Evolutionary conservation across 2,797 vertebrate genomes (phyloP).

Genomic region (Taenioides sp.): DNA sequence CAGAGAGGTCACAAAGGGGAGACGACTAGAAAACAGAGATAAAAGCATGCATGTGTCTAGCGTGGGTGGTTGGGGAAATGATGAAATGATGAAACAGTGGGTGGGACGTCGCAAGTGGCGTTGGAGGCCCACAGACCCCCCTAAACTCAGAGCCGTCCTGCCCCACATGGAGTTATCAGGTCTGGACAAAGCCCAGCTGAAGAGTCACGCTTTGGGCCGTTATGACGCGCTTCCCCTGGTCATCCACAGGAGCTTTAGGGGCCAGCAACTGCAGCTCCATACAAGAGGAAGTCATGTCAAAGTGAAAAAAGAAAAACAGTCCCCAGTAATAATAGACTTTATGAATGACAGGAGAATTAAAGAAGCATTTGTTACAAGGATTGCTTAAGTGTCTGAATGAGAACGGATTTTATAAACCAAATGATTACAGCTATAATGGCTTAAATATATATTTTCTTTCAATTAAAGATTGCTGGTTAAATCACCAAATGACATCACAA

Average conservation of each 20-base stretch:
- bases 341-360: no score
- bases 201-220: constrained; percentile 23
- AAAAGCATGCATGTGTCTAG: constrained; percentile 34
- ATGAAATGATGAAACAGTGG: constrained; percentile 55
- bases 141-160: constrained; percentile 3
- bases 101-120: constrained; percentile 27
- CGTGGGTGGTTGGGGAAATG: constrained; percentile 58
- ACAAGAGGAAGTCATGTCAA: background rate
- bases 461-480: no score
- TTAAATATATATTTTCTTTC: no score
- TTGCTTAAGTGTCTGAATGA: no score
- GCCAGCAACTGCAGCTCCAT: background rate
- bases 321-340: background rate
- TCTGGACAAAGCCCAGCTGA: constrained; percentile 39
- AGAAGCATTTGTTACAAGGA: no score
- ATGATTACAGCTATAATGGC: no score
- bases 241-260: constrained; percentile 19
- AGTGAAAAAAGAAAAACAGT: background rate
- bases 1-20: constrained; percentile 28
- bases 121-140: constrained; percentile 19
- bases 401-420: no score
- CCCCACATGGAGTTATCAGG: constrained; percentile 40
- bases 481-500: no score
- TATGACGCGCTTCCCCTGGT: constrained; percentile 36
- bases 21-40: background rate